Base-by-base conservation (phyloP, 2,113 vertebrate genomes). In the Noctilio leporinus region DNA sequence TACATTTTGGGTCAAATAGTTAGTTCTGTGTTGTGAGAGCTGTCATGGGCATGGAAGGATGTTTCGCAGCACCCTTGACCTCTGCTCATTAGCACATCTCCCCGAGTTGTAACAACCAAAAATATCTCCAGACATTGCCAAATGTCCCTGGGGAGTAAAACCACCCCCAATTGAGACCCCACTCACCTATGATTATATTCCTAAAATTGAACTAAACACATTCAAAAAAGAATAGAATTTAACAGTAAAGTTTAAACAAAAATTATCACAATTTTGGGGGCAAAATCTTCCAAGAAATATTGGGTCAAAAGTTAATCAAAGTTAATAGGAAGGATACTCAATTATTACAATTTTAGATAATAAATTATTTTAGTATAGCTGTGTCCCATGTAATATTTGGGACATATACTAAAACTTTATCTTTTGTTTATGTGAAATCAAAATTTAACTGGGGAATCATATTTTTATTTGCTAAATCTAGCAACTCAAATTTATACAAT, bases 331-430 rank as follows among this genome's bases (percentile, higher is more conserved):
- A 94, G 22, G 15, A 89, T 24, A 70, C n/a, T n/a, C 16, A 86
- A 73, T 70, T 95, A 95, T 53, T 78, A n/a, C 5, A 96, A 67
- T 51, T 89, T 89, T 53, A 92, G 59, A 30, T 77, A 84, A 64
- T 33, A 43, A 76, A 24, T 30, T 6, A 33, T 38, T n/a, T 92
- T 45, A 40, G 7, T 40, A 4, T 87, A 76, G 65, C 38, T 78
- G 77, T 38, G 17, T 77, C 53, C 59, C 26, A 30, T 51, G 33
- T 10, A 96, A 51, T 67, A 87, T 75, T 91, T 76, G 15, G 51
- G 24, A 38, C 5, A 70, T 84, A 67, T 9, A 69, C 15, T 70
- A 91, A 87, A 80, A 53, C 2, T 65, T n/a, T 51, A 91, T 78
- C 45, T 55, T 10, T 33, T 53, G 3, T 84, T 77, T 70, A 57